Base-by-base conservation (phyloP, 64 coral and sea anemone genomes). In the Montipora capricornis region DNA sequence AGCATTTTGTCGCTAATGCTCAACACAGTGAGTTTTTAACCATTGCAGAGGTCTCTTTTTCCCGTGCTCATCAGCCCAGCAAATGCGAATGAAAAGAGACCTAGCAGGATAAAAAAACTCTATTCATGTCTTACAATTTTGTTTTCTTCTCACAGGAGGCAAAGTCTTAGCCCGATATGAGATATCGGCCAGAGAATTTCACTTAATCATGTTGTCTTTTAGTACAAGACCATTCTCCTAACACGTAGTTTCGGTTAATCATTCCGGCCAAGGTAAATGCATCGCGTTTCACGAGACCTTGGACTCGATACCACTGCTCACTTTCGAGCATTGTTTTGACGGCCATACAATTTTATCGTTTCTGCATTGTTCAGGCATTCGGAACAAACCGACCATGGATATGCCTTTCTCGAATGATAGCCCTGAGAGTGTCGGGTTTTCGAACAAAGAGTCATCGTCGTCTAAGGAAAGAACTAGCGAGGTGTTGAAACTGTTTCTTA, bases 341-440 rank as follows among this genome's bases (percentile, higher is more conserved):
- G 44, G 80, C 80, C 48, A 92, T 78, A 66, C 98, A 99, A 96
- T 67, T 50, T 87, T 92, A 29, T 92, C 84, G 5, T 90, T 81
- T 71, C 88, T 87, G 22, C 98, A 99, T 12, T 96, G 93, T 68
- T 79, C 80, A 4, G 98, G 98, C 61, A 99, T 85, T 80, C 93
- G 79, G 73, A 99, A 92, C 55, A 96, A 84, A 14, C 92, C 95
- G 12, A 99, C 76, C 67, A 99, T 26, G 2, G 95, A 92, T 2
- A 99, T 92, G 44, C 98, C 98, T 55, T 88, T 80, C 29, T 91
- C 75, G 13, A 99, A 99, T 3, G 98, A 99, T 13, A 99, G 75
- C 46, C 92, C 84, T 6, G 83, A 76, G 0, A 99, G 82, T 14
- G 80, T 92, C 44, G 95, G 95, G 79, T 95, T 99, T 14, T 94